Evolutionary conservation across 2,888 invertebrate species (phyloP).

Genomic region (Epiblema foenella): DNA sequence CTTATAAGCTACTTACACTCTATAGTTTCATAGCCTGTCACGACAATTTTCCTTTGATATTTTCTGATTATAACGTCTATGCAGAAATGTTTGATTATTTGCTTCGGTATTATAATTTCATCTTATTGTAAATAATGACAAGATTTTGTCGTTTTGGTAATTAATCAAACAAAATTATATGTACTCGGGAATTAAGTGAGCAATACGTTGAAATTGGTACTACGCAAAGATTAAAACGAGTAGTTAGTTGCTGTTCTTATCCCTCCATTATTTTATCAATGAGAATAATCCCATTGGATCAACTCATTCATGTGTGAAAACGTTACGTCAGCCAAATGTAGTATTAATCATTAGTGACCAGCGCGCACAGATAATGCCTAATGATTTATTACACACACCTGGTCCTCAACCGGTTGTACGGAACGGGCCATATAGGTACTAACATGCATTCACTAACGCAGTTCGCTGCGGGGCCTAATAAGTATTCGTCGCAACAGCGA

Average conservation of each 20-base stretch:
- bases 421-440: constrained; percentile 40
- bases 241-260: background rate
- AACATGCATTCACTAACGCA: constrained; percentile 23
- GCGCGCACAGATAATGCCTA: constrained; percentile 34
- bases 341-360: constrained; percentile 35
- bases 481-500: constrained; percentile 21
- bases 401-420: constrained; percentile 45
- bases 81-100: background rate
- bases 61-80: background rate
- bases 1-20: background rate
- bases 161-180: too few species aligned
- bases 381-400: constrained; percentile 47
- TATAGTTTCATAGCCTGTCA: background rate
- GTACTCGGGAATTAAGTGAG: too few species aligned
- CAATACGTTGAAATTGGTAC: background rate
- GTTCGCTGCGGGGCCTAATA: background rate
- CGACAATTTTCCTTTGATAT: background rate
- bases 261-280: constrained; percentile 14
- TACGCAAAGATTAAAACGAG: background rate
- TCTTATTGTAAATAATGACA: too few species aligned
- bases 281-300: constrained; percentile 7
- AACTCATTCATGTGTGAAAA: constrained; percentile 22
- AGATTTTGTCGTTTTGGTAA: too few species aligned
- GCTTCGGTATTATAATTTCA: background rate
- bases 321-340: constrained; percentile 22